Conservation (phyloP, 2,797 vertebrate genomes). For the Lutjanus argentimaculatus region DNA sequence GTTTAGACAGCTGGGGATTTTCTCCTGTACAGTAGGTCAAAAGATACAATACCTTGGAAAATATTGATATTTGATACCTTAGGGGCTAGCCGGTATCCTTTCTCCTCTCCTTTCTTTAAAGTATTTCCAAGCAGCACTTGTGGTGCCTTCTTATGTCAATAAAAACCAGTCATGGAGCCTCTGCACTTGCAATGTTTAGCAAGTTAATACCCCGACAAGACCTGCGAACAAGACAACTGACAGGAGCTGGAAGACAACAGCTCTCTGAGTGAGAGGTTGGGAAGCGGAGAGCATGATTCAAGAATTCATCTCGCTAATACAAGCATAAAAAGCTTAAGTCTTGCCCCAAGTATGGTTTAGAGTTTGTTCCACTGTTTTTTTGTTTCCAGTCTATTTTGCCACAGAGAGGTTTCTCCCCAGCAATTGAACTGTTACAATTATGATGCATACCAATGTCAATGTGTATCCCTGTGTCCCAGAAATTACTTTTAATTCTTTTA, state of each 20-base stretch:
- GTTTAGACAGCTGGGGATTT: conserved; percentile 4
- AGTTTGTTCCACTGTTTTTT: not conserved
- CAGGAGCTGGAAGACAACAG: not conserved
- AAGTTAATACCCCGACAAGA: not conserved
- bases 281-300: not conserved
- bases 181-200: not conserved
- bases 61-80: conserved; percentile 22
- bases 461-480: too few species aligned
- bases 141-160: conserved; percentile 12
- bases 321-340: not conserved
- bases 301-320: not conserved
- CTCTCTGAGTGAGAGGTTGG: not conserved
- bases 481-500: too few species aligned
- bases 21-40: not conserved
- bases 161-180: not conserved
- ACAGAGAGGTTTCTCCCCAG: too few species aligned
- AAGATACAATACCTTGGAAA: not conserved
- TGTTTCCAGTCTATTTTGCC: not conserved
- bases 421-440: too few species aligned
- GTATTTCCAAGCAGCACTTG: conserved; percentile 7
- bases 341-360: not conserved
- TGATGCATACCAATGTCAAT: too few species aligned
- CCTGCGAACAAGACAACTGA: not conserved
- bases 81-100: not conserved
- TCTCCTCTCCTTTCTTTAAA: conserved; percentile 1